A percentile compares a stretch with the other conserved stretches of the same genome.
Evolutionary conservation across 1,140 invertebrate genomes (phyloP).

Genomic region (Daktulosphaira vitifoliae): DNA sequence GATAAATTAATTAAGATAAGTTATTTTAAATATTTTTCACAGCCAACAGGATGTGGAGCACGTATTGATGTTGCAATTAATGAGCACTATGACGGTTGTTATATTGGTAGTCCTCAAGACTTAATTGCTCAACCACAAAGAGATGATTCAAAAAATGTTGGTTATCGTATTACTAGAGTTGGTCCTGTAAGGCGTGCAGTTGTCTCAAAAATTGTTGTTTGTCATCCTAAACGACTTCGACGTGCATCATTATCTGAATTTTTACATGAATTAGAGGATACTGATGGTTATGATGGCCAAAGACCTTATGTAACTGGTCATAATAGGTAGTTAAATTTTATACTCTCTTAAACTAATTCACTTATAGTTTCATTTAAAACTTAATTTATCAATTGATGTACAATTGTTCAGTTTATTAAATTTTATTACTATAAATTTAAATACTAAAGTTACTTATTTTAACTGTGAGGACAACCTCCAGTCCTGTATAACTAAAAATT

Average conservation of each 20-base stretch:
- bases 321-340: constrained; percentile 63
- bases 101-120: constrained; percentile 89
- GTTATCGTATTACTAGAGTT: constrained; percentile 57
- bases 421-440: too few relatives aligned
- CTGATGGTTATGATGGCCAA: constrained; percentile 63
- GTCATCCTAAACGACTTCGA: constrained; percentile 62
- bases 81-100: constrained; percentile 89
- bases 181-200: constrained; percentile 76
- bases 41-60: constrained; percentile 73
- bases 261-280: constrained; percentile 63
- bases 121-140: constrained; percentile 53
- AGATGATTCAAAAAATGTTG: constrained; percentile 37
- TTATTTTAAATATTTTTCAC: constrained; percentile 40
- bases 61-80: constrained; percentile 92
- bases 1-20: too few relatives aligned
- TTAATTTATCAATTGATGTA: not conserved
- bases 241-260: constrained; percentile 72
- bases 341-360: not conserved
- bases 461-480: too few relatives aligned
- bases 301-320: constrained; percentile 80
- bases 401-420: not conserved
- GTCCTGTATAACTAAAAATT: too few relatives aligned
- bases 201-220: constrained; percentile 83
- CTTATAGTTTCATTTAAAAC: not conserved
- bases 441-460: too few relatives aligned